phyloP scores from a whole-genome alignment of 2,797 vertebrate species.

The Falco rusticolus region DNA sequence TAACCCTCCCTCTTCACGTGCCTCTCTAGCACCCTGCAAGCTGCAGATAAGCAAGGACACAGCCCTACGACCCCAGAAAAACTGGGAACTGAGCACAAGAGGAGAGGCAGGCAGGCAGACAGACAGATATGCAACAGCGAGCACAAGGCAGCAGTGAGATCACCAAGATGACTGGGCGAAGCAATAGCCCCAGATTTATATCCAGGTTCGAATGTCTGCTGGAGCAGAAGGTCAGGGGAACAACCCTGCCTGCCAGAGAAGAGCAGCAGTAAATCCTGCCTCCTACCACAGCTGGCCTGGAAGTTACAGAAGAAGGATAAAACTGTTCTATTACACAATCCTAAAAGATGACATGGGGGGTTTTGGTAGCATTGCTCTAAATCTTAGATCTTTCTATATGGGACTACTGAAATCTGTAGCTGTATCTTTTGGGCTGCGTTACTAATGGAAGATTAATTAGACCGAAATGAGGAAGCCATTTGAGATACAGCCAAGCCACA shows the following conservation, averaged over 20 bases:
- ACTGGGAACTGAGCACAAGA: rapidly evolving
- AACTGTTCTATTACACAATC: not conserved
- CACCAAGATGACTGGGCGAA: not conserved
- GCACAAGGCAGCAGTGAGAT: constrained; percentile 26
- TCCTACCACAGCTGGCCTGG: not conserved
- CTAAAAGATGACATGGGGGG: not conserved
- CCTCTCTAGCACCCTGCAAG: not conserved
- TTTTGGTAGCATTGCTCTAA: not conserved
- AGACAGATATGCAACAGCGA: not conserved
- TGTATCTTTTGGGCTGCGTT: not conserved
- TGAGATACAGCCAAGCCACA: not conserved
- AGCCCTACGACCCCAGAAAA: not conserved
- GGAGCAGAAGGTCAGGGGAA: constrained; percentile 38
- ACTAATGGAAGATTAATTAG: not conserved
- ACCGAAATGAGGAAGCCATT: not conserved
- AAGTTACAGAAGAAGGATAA: not conserved
- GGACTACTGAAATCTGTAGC: not conserved
- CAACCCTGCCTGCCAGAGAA: constrained; percentile 11
- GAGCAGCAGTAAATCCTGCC: constrained; percentile 43
- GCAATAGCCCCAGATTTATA: constrained; percentile 34
- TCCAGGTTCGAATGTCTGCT: not conserved
- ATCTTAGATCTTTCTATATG: not conserved
- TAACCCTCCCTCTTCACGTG: not conserved
- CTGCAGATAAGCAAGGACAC: not conserved
- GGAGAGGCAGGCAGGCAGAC: not conserved